Evolutionary conservation across 2,888 invertebrate species (phyloP), one percentile per base, ranked within the genome.

Genomic region (Conus canariensis): DNA sequence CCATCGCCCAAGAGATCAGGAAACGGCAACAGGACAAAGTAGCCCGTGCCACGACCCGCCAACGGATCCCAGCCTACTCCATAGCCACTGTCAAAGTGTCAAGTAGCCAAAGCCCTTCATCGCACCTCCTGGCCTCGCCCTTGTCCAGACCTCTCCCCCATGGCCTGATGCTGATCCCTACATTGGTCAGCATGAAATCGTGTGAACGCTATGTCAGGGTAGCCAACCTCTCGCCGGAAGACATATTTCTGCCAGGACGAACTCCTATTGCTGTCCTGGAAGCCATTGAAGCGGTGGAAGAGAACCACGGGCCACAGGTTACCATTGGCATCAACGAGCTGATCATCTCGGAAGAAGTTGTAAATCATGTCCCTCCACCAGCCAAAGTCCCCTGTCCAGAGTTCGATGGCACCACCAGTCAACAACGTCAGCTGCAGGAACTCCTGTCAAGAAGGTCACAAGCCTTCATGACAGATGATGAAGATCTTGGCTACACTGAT

Each of bases 401-500:
- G 30, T 88, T 88, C n/a, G 88, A 88, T n/a, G 88, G 88, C 22
- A 74, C 56, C 59, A 30, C 45, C 25, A 74, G 74, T 10, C 67
- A 87, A 56, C 88, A 30, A 58, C 2, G 56, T 22, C 88, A 59
- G 45, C 64, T 88, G 0, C 88, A 88, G 14, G 30, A 70, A 12
- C 60, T 88, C 22, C 64, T 88, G 56, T 7, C 6, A 12, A 80
- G 64, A 45, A 16, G 58, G 8, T 14, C 88, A 10, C 8, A 58
- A 19, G 88, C 60, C 64, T 88, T 88, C 64, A 77, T 70, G 58
- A 59, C 59, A 14, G 16, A 60, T 8, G 59, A 70, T 19, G 64
- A 82, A 30, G 82, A 80, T 64, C 19, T 88, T 60, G 88, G 88
- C 16, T 88, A 88, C 88, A 82, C 82, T 0, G 82, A 82, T 8